These are phyloP conservation scores for Drymonia ruficornis DNA, from an alignment of 2,888 invertebrate genomes.

Conservation along the genomic window DNA sequence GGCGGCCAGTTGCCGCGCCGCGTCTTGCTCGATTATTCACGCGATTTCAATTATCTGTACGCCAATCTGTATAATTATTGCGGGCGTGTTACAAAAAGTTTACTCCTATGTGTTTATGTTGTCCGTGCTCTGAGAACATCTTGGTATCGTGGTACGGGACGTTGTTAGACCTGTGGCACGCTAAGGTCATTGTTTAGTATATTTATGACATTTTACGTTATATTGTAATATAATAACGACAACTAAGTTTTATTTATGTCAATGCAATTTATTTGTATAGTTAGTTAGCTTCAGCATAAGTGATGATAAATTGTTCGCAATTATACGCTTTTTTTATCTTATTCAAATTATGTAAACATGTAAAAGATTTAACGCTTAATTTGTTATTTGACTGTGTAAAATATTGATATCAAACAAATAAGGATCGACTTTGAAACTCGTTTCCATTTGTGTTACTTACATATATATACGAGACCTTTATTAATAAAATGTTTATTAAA, in stretches of 20 bases:
- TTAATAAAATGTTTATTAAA: too few relatives aligned
- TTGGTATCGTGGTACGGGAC: not conserved
- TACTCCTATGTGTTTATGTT: constrained; percentile 38
- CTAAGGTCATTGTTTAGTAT: too few relatives aligned
- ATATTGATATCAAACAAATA: not conserved
- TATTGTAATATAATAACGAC: too few relatives aligned
- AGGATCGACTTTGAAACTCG: too few relatives aligned
- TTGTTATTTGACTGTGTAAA: not conserved
- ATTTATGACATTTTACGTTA: too few relatives aligned
- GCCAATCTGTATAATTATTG: constrained; percentile 63
- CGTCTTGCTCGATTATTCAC: constrained; percentile 62
- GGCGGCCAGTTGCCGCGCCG: constrained; percentile 55
- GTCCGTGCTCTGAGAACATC: constrained; percentile 21
- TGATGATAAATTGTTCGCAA: too few relatives aligned
- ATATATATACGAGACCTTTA: too few relatives aligned
- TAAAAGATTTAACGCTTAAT: not conserved
- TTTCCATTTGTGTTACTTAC: too few relatives aligned
- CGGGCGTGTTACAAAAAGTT: constrained; percentile 42
- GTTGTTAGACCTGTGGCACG: not conserved
- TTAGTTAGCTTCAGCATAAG: too few relatives aligned
- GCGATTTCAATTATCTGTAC: constrained; percentile 68
- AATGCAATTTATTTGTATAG: too few relatives aligned
- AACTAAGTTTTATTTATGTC: too few relatives aligned
- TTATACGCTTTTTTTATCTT: too few relatives aligned
- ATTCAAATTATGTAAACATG: constrained; percentile 1